Evolutionary conservation across 2,113 vertebrate genomes (phyloP), one percentile per base, ranked within the genome.

Genomic region (Leucosticte australis): DNA sequence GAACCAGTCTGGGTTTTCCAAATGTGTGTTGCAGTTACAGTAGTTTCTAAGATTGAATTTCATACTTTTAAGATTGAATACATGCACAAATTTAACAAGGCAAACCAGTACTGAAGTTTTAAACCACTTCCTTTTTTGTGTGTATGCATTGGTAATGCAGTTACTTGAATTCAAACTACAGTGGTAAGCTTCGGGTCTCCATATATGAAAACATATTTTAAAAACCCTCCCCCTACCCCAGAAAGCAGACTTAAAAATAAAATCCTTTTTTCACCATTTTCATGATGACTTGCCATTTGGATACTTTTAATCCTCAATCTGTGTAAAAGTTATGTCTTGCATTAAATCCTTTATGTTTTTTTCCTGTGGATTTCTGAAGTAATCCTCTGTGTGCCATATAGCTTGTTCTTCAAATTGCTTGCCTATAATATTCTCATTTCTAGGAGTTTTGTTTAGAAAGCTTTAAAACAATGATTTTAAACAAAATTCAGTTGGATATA

Each of bases 271-370:
- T n/a, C 26, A 76, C 57, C 20, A 86, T 86, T 96, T 91, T 69
- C 71, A 76, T 76, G 37, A 90, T 92, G 70, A 88, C 62, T 39
- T 85, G 23, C 41, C 30, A 33, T 83, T 95, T 60, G 59, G 59
- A 24, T 90, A 83, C 69, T 93, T 94, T 64, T 84, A 96, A 94
- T 96, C 78, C 74, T 87, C 92, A 85, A 77, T 94, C 74, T 89
- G 35, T 82, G 8, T 95, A 92, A 95, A 96, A 95, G 88, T 93
- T 95, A 56, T 50, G 65, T 85, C 33, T 93, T 94, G 31, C 46
- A 53, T 83, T 93, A 93, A 95, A 96, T 88, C 67, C 78, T 85
- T 53, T 63, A 2, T 80, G 4, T 1, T 44, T 41, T 59, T 65
- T 56, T 26, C 10, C 37, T 31, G 57, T 76, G 90, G 79, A 85